phyloP scores from a whole-genome alignment of 2,113 vertebrate species.

The Hylia prasina region DNA sequence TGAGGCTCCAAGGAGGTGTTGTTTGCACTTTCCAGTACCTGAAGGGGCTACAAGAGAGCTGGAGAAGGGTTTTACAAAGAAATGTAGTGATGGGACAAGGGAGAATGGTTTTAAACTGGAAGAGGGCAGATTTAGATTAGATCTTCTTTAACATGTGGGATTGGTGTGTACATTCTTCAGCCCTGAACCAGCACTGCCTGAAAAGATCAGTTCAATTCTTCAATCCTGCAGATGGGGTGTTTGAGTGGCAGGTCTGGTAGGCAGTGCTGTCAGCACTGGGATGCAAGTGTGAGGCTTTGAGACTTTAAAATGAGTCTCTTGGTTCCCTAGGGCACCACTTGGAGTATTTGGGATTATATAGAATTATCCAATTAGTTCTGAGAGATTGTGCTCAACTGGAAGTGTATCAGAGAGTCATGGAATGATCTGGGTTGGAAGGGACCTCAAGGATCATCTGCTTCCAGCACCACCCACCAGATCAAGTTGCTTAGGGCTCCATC shows the following conservation, averaged over 20 bases:
- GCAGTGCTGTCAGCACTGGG: not conserved
- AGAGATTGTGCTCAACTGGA: not conserved
- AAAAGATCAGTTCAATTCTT: not conserved
- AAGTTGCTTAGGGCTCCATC: not conserved
- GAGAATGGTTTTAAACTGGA: not conserved
- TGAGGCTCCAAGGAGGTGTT: accelerated
- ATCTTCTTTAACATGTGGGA: not conserved
- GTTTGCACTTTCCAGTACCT: too few species aligned
- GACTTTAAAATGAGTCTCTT: not conserved
- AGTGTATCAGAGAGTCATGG: not conserved
- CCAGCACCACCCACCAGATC: not conserved
- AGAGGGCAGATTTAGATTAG: not conserved
- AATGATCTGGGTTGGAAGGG: not conserved
- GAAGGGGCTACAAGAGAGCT: not conserved
- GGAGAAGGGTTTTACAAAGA: not conserved
- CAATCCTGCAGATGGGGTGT: not conserved
- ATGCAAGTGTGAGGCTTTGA: not conserved
- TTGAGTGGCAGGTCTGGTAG: not conserved
- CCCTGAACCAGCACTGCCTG: not conserved
- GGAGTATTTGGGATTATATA: not conserved
- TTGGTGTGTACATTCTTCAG: not conserved
- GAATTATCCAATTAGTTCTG: not conserved
- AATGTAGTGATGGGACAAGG: not conserved
- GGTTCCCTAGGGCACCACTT: not conserved
- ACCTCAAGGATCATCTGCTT: not conserved